These are phyloP conservation scores for Standfussiana lucernea DNA, from an alignment of 2,888 invertebrate species.

Conservation along the genomic window DNA sequence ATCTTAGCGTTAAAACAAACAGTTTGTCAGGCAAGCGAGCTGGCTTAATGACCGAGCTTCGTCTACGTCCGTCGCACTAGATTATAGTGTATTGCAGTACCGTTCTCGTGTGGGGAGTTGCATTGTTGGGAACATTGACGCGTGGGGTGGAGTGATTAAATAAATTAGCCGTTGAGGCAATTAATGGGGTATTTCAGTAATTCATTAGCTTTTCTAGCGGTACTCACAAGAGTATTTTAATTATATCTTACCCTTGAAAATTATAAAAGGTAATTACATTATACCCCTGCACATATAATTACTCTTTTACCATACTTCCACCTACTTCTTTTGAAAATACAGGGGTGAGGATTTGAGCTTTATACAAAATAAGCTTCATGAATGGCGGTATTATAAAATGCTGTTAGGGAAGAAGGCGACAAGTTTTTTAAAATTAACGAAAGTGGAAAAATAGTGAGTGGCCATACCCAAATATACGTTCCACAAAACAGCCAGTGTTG, in stretches of 20 bases:
- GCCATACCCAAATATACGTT: too few species aligned
- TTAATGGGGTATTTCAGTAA: not conserved
- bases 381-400: too few species aligned
- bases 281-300: too few species aligned
- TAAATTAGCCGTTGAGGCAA: not conserved
- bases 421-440: too few species aligned
- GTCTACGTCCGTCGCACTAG: constrained; percentile 75
- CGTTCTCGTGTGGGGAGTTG: not conserved
- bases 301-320: too few species aligned
- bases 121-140: constrained; percentile 22
- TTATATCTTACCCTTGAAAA: not conserved
- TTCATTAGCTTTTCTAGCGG: not conserved
- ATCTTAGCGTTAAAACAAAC: constrained; percentile 70
- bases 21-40: constrained; percentile 74
- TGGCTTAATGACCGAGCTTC: constrained; percentile 81
- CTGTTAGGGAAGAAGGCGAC: too few species aligned
- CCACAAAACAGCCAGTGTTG: too few species aligned
- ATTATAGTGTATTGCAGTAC: constrained; percentile 55
- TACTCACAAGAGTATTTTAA: not conserved
- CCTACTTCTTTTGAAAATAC: too few species aligned
- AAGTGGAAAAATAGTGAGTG: too few species aligned
- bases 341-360: too few species aligned
- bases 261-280: too few species aligned
- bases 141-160: not conserved
- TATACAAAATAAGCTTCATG: too few species aligned